Base-by-base conservation (phyloP, 2,888 invertebrate genomes). In the Gisinianus flammeolus region DNA sequence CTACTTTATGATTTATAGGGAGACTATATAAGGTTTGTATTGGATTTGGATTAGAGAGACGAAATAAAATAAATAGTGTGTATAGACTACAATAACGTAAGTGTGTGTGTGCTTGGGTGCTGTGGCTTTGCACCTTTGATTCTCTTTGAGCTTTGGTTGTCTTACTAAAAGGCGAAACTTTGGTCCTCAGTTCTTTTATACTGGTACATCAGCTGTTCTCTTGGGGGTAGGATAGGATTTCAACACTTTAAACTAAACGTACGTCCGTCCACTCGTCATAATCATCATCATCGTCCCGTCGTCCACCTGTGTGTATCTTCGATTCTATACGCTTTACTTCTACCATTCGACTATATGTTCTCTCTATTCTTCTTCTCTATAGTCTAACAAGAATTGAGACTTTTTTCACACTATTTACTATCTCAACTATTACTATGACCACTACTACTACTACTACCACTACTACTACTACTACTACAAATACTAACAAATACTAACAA, bases 101-200 rank as follows among this genome's bases (percentile, higher is more conserved):
- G 19, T 44, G 44, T 44, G 44, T 44, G 19, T 44, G 44, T 16
- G 44, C 44, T 5, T 35, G 35, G 5, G 44, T 16, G 44, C 44
- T 5, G 5, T 5, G 5, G 35, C 35, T 35, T 35, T 35, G 35
- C 35, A 35, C 35, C 35, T 44, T 44, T 44, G 44, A 44, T 44
- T 44, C 44, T 44, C 44, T 44, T n/a, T 26, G 62, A 62, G 62
- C 28, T 62, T 62, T 62, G 52, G 58, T 72, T 73, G 73, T 35
- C 62, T 73, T 69, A 76, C 76, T 68, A 62, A 62, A 68, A 76
- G 76, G 76, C 58, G 68, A 35, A 56, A 30, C 35, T 62, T 73
- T 22, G 35, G 62, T 73, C 73, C 35, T 62, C 35, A 62, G 31
- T 30, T 44, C 73, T 73, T 73, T 62, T 72, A 72, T 74, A 74